These are phyloP conservation scores for Caretta caretta DNA, from an alignment of 2,113 vertebrate genomes.

Conservation along the genomic window DNA sequence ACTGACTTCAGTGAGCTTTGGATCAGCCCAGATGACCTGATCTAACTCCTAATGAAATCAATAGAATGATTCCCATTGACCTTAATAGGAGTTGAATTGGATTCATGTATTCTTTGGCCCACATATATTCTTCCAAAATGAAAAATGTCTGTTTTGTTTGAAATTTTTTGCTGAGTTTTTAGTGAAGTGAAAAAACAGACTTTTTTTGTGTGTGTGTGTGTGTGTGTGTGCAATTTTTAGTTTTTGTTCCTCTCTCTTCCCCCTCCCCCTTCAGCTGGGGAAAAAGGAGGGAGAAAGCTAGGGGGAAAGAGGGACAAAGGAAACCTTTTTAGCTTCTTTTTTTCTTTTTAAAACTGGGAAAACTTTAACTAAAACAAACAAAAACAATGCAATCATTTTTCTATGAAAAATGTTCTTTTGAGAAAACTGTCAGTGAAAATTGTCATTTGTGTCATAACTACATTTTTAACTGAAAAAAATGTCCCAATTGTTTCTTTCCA, in stretches of 20 bases:
- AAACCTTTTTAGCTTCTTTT: not conserved
- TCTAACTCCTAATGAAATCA: not conserved
- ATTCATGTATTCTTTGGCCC: not conserved
- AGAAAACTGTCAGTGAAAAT: not conserved
- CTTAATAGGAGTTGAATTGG: not conserved
- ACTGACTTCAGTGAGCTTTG: not conserved
- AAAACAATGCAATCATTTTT: too few species aligned
- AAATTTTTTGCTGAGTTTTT: not conserved
- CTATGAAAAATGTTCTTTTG: too few species aligned
- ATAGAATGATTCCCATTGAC: not conserved
- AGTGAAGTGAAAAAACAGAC: fast-evolving
- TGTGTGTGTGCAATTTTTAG: not conserved
- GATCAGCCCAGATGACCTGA: not conserved
- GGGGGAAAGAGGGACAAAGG: not conserved
- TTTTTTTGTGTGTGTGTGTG: not conserved
- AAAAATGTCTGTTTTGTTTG: fast-evolving
- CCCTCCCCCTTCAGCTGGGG: fast-evolving
- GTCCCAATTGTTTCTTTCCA: not conserved
- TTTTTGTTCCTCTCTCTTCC: not conserved
- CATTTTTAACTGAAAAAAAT: not conserved
- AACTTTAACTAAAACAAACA: too few species aligned
- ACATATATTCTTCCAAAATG: not conserved
- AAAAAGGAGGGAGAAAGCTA: fast-evolving
- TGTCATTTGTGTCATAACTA: not conserved
- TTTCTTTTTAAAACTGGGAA: not conserved